Conservation (phyloP, 2,113 vertebrate species). For the Calonectris borealis region DNA sequence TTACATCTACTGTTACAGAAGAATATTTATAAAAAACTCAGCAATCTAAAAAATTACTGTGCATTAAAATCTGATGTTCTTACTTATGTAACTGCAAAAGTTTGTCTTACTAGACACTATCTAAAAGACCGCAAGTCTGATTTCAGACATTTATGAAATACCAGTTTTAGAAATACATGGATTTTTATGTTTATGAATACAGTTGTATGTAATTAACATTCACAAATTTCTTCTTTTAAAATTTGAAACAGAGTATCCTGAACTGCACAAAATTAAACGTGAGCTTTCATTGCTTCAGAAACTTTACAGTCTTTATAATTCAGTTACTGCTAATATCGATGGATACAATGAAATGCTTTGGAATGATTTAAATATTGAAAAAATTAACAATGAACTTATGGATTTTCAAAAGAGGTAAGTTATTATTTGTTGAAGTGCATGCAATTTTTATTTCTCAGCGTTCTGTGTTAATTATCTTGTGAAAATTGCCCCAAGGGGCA, state of each 20-base stretch:
- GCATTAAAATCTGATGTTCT: neutral
- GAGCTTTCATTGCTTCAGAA: conserved; percentile 82
- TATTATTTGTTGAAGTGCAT: neutral
- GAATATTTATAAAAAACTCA: neutral
- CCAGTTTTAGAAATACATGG: neutral
- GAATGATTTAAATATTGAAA: conserved; percentile 80
- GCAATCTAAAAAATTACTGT: neutral
- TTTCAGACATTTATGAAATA: neutral
- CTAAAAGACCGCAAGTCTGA: neutral
- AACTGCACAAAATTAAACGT: conserved; percentile 79
- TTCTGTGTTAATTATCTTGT: neutral
- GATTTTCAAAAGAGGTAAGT: conserved; percentile 84
- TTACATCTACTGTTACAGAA: neutral
- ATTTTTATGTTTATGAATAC: neutral
- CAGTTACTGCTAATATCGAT: conserved; percentile 69
- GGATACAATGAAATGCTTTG: conserved; percentile 80
- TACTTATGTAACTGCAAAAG: neutral
- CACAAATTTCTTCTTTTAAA: neutral
- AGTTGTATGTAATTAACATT: neutral
- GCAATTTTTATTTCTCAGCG: neutral
- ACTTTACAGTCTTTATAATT: conserved; percentile 79
- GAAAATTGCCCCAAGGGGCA: neutral
- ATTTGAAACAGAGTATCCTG: conserved; percentile 76
- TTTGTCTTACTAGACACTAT: neutral
- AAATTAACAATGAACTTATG: conserved; percentile 79